Conservation (phyloP, 2,888 invertebrate genomes). For the Leptothorax acervorum region DNA sequence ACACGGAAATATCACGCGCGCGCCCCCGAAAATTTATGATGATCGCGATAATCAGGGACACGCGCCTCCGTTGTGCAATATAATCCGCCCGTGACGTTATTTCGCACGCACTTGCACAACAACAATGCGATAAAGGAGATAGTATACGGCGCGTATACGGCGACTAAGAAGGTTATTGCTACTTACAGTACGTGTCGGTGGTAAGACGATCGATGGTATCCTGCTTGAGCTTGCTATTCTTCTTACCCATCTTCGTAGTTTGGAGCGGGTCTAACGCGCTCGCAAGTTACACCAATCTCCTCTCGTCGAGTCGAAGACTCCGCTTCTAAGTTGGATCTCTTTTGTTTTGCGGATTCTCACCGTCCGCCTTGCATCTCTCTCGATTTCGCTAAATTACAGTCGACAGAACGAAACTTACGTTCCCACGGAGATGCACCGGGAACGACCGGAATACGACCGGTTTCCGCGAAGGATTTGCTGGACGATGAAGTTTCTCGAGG, state of each 20-base stretch:
- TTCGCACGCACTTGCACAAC: constrained; percentile 13
- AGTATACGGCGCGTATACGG: background rate
- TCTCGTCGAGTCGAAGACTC: background rate
- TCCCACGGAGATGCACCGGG: background rate
- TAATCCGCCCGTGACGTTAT: background rate
- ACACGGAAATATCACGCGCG: background rate
- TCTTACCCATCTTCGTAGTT: constrained; percentile 93
- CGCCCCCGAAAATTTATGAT: constrained; percentile 40
- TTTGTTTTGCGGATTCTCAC: constrained; percentile 42
- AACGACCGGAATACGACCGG: background rate
- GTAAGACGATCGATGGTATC: constrained; percentile 97
- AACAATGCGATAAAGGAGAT: background rate
- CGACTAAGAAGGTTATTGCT: constrained; percentile 44
- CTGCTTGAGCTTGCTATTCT: constrained; percentile 98
- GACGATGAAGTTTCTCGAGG: constrained; percentile 14
- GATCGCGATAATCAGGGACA: constrained; percentile 54
- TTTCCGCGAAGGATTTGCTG: background rate
- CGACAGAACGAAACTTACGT: background rate
- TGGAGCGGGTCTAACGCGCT: constrained; percentile 9
- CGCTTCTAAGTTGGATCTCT: background rate
- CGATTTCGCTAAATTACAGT: constrained; percentile 1
- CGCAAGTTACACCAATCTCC: constrained; percentile 30
- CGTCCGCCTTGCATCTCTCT: constrained; percentile 54
- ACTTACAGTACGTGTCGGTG: constrained; percentile 97
- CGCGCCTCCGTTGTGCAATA: background rate